Base-by-base conservation (phyloP, 1,140 invertebrate genomes). In the Colletes latitarsis region DNA sequence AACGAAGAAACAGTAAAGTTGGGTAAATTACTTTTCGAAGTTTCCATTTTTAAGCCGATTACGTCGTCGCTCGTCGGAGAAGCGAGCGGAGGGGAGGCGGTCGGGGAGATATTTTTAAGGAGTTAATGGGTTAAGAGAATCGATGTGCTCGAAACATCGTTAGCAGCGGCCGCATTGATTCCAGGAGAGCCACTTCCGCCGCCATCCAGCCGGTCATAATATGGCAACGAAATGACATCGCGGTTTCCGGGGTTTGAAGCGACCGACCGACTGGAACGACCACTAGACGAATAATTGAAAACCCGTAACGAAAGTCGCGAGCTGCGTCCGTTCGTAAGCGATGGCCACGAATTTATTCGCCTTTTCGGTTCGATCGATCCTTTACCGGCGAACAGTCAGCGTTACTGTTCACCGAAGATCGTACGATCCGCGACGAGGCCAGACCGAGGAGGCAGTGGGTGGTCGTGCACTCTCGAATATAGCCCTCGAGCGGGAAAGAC, bases 391-490 rank as follows among this genome's bases (percentile, higher is more conserved):
- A 69, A 68, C n/a, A 17, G 43, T n/a, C n/a, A 17, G 43, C 14
- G 43, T 30, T 58, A 30, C 55, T 70, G 46, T 60, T 62, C 43
- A 19, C 66, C 76, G 67, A 67, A 77, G 58, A 72, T 67, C 62
- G 53, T 66, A 57, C 69, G 58, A 68, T 69, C 46, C n/a, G 55
- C 39, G 46, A 58, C 62, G 30, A 15, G n/a, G 52, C n/a, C 49
- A 3, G 41, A 43, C 12, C 12, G 12, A 63, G 71, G 30, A 30
- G 30, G 30, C 30, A 30, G 30, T 30, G 30, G 52, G 75, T 41
- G 75, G 41, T 46, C 49, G 60, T 64, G 49, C 76, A 60, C 68
- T 69, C 66, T 52, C 66, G 55, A 77, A 55, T 82, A 58, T 63
- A 55, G 55, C 68, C 72, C 80, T 58, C 30, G 30, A 55, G 19